phyloP scores from a whole-genome alignment of 1,140 invertebrate genomes.

The Drosophila nigromelanica region DNA sequence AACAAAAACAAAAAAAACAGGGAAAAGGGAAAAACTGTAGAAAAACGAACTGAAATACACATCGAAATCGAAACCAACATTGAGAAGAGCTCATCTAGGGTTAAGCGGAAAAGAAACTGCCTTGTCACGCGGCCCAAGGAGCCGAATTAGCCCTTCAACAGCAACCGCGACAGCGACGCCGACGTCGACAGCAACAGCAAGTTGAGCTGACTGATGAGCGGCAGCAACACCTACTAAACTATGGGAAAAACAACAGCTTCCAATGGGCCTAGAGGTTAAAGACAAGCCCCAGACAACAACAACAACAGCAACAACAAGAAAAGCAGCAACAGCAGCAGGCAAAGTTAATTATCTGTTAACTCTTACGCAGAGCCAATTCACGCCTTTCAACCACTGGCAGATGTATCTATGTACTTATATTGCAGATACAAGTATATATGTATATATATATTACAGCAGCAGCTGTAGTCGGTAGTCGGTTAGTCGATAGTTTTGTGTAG shows the following conservation, averaged over 20 bases:
- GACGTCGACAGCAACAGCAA: background rate
- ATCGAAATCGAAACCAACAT: slow-evolving; percentile 56
- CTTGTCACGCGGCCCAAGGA: slow-evolving; percentile 58
- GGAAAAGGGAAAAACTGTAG: background rate
- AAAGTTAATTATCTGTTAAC: slow-evolving; percentile 78
- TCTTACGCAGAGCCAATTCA: slow-evolving; percentile 60
- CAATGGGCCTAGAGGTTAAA: slow-evolving; percentile 13
- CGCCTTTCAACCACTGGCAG: slow-evolving; percentile 44
- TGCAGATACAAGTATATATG: background rate
- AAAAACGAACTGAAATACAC: slow-evolving; percentile 17
- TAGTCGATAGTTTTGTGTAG: slow-evolving; percentile 13
- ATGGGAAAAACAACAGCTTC: slow-evolving; percentile 55
- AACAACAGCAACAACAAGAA: background rate
- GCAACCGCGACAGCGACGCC: background rate
- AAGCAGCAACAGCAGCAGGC: slow-evolving; percentile 25
- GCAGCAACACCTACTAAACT: slow-evolving; percentile 75
- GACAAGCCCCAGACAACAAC: slow-evolving; percentile 7
- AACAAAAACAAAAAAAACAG: background rate
- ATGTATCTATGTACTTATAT: slow-evolving; percentile 19
- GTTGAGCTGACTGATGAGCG: slow-evolving; percentile 20
- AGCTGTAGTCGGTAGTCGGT: slow-evolving; percentile 26
- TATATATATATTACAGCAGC: background rate
- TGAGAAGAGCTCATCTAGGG: slow-evolving; percentile 22
- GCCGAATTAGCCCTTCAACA: slow-evolving; percentile 26
- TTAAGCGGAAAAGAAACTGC: slow-evolving; percentile 26